Evolutionary conservation across 2,113 vertebrate genomes (phyloP).

Genomic region (Rhinolophus sinicus): DNA sequence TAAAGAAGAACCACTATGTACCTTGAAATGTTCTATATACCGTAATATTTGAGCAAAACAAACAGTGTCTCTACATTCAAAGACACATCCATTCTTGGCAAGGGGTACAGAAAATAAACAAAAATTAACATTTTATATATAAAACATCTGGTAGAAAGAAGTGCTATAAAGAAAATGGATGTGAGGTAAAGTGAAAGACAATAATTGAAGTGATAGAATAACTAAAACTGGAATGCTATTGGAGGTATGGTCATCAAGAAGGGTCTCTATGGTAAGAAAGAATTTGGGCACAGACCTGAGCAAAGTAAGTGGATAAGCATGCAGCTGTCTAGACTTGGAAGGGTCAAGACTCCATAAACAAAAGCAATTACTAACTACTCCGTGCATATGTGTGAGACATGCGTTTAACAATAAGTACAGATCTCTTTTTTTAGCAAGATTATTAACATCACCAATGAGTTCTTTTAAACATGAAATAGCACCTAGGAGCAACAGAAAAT

Average conservation of each 20-base stretch:
- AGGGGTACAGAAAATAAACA: neutral
- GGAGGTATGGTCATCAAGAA: too few species aligned
- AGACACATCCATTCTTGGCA: neutral
- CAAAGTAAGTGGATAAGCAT: rapidly evolving
- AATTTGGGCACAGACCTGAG: neutral
- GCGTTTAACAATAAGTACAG: neutral
- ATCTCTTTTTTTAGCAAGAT: neutral
- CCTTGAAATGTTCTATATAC: neutral
- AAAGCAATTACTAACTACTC: neutral
- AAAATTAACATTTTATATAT: neutral
- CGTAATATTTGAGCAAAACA: neutral
- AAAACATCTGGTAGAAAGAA: neutral
- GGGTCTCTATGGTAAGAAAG: rapidly evolving
- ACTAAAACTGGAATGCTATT: rapidly evolving
- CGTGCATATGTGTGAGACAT: neutral
- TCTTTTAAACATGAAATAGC: neutral
- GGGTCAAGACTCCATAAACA: neutral
- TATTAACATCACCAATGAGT: neutral
- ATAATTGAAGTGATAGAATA: too few species aligned
- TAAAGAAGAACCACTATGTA: too few species aligned
- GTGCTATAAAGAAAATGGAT: neutral
- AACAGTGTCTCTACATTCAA: neutral
- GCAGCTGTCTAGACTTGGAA: neutral
- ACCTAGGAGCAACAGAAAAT: neutral
- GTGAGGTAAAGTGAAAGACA: neutral